Conservation (phyloP, 2,888 invertebrate genomes). For the Morpho deidamia region DNA sequence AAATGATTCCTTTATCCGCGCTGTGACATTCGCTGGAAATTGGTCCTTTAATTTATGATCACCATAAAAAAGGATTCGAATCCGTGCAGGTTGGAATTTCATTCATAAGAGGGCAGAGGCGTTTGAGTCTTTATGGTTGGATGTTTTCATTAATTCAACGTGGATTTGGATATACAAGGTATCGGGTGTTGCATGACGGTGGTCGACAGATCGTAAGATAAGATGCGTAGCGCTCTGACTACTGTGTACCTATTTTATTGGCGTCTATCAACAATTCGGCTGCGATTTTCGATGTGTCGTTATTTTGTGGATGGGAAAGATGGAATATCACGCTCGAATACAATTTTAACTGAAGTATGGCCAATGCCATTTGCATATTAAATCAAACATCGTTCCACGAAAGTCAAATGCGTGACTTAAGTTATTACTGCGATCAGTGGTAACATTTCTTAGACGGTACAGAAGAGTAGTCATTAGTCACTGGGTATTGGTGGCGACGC, state of each 20-base stretch:
- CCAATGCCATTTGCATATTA: slow-evolving; percentile 54
- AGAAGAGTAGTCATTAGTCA: slow-evolving; percentile 62
- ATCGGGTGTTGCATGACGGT: slow-evolving; percentile 54
- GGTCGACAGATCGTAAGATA: slow-evolving; percentile 52
- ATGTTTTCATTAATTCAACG: slow-evolving; percentile 78
- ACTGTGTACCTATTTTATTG: slow-evolving; percentile 41
- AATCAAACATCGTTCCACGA: slow-evolving; percentile 52
- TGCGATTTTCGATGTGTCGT: background rate
- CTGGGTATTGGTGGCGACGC: slow-evolving; percentile 36
- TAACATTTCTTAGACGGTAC: slow-evolving; percentile 58
- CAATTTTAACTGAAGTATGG: slow-evolving; percentile 48
- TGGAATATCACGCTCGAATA: slow-evolving; percentile 22
- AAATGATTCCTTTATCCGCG: slow-evolving; percentile 76
- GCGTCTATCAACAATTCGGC: background rate
- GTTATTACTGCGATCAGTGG: slow-evolving; percentile 62
- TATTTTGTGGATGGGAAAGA: background rate
- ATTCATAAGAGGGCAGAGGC: slow-evolving; percentile 79
- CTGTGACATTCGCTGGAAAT: slow-evolving; percentile 77
- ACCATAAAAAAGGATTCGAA: slow-evolving; percentile 75
- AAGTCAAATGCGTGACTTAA: slow-evolving; percentile 64
- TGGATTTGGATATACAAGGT: slow-evolving; percentile 57
- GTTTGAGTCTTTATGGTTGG: slow-evolving; percentile 76
- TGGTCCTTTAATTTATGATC: slow-evolving; percentile 74
- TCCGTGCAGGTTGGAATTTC: slow-evolving; percentile 74
- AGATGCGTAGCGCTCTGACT: slow-evolving; percentile 53